Base-by-base conservation (phyloP, 2,888 invertebrate species). In the Mimumesa dahlbomi region DNA sequence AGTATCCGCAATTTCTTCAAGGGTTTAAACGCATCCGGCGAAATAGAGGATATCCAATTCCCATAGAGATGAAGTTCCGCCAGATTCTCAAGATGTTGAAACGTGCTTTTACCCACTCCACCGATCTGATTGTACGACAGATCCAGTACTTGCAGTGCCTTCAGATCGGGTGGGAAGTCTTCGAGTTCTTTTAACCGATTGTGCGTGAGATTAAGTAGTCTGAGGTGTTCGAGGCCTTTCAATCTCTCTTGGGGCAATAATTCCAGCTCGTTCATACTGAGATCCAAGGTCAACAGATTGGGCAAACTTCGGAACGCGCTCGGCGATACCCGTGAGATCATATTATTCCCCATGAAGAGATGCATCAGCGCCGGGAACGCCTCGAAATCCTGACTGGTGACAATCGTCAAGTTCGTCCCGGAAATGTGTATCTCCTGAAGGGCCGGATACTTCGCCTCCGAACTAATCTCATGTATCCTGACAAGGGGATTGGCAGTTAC, bases 311-410 rank as follows among this genome's bases (percentile, higher is more conserved):
- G 93, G 87, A 97, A 96, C 53, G 97, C 96, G 38, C 96, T 95
- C 0, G 97, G 96, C 1, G 96, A 95, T 67, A 97, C 92, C 70
- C 95, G 91, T 13, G 94, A 93, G 74, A 96, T 94, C 66, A 93
- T 91, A 89, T 96, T 96, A 79, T 92, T 92, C 36, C 93, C 92
- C 79, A 96, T 90, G 84, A 93, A 94, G 59, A 96, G 91, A 84
- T 94, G 95, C 84, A 95, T 93, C 31, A 96, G 90, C 0, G 94
- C 92, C 16, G 95, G 95, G 84, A 96, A 96, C 31, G 94, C 93
- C 84, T 95, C 95, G 83, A 97, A 96, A 85, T 96, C 96, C 85
- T 94, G 95, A 77, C 95, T 95, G 0, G 95, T 95, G 48, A 97
- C 92, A 74, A 96, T 94, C 16, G 94, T 95, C 52, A 96, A 91